Evolutionary conservation across 2,888 invertebrate genomes (phyloP).

Genomic region (Melanostoma scalare): DNA sequence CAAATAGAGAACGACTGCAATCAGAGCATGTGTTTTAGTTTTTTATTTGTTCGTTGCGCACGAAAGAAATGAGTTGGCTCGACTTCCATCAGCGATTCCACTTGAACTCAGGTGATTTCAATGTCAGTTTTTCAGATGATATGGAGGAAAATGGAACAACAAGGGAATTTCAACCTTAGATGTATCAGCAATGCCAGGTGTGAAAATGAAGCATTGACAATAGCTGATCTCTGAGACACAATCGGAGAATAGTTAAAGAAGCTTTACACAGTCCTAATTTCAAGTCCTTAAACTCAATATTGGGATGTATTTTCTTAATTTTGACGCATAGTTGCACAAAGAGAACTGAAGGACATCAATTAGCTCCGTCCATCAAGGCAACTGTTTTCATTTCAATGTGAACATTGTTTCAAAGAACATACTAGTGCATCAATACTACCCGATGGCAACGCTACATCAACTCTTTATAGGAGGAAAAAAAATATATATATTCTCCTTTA

Average conservation of each 20-base stretch:
- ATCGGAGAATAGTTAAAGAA: no score
- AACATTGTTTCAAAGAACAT: no score
- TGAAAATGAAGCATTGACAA: not conserved
- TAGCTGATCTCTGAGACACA: no score
- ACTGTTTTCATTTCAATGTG: no score
- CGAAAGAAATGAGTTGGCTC: no score
- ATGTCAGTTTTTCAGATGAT: conserved; percentile 58
- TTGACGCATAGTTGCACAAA: no score
- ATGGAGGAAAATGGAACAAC: conserved; percentile 37
- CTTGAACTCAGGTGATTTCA: conserved; percentile 19
- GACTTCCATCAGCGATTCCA: conserved; percentile 5
- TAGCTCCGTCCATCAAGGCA: no score
- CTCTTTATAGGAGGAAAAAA: not conserved
- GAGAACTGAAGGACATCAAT: no score
- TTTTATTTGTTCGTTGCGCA: not conserved
- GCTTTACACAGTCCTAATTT: no score
- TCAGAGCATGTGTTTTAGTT: not conserved
- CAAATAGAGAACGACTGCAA: conserved; percentile 8
- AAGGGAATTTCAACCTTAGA: not conserved
- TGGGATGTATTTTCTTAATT: no score
- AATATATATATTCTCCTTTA: conserved; percentile 15
- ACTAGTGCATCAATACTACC: no score
- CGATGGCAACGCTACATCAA: not conserved
- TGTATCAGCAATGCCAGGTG: conserved; percentile 7
- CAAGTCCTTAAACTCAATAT: no score